Percentiles rank a stretch among this genome's conserved stretches.
These are phyloP conservation scores for Eremophila alpestris DNA, from an alignment of 2,797 vertebrate genomes.

Conservation along the genomic window DNA sequence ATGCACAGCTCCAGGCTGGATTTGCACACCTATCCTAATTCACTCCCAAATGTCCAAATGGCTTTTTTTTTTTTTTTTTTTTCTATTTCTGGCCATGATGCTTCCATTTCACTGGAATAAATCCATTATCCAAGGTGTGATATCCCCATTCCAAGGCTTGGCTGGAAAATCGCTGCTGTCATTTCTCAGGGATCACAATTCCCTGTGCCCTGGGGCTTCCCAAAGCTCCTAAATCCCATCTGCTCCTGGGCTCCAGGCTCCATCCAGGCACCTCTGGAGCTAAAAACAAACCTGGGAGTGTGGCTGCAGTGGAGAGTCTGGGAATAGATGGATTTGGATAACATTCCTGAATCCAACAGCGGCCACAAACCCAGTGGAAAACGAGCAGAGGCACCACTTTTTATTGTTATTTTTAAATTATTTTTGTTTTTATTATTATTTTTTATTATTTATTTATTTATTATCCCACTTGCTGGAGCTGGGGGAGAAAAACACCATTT, in stretches of 20 bases:
- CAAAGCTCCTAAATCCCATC: neutral
- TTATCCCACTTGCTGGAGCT: neutral
- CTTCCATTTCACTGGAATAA: neutral
- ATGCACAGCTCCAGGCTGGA: neutral
- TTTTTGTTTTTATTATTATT: neutral
- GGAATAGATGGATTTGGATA: neutral
- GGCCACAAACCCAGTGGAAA: accelerated
- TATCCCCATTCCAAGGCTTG: neutral
- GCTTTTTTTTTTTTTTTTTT: no score
- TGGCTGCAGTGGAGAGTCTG: neutral
- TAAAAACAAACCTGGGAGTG: no score
- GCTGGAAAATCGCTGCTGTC: neutral
- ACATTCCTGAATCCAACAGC: neutral
- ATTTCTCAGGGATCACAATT: neutral
- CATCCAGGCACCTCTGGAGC: neutral
- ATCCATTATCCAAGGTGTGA: neutral
- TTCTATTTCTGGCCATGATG: accelerated
- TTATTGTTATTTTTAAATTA: neutral
- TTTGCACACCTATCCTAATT: neutral
- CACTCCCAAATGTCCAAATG: neutral
- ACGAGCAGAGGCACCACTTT: neutral
- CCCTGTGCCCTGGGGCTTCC: neutral
- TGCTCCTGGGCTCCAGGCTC: neutral
- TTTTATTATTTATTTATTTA: neutral
- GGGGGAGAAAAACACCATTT: neutral